Conservation (phyloP, 2,113 vertebrate species). For the Saguinus midas region DNA sequence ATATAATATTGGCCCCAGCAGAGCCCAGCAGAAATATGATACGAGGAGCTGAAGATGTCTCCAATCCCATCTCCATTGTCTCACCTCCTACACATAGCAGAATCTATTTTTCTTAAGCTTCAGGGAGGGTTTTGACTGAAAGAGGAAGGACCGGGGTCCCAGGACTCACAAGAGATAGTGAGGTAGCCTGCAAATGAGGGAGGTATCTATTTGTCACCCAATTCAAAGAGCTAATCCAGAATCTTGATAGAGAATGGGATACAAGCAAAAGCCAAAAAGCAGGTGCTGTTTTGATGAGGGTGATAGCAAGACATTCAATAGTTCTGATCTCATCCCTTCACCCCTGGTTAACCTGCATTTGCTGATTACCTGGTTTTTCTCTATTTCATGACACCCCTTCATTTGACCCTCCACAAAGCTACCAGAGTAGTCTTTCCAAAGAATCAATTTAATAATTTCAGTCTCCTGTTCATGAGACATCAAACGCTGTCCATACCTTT, state of each 20-base stretch:
- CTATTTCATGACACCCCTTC: not conserved
- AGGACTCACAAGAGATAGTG: not conserved
- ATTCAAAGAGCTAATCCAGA: not conserved
- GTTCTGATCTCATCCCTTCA: not conserved
- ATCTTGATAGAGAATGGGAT: not conserved
- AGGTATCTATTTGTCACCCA: not conserved
- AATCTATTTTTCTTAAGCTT: not conserved
- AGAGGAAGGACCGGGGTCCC: not conserved
- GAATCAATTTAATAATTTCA: not conserved
- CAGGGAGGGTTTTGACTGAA: not conserved
- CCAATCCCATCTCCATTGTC: not conserved
- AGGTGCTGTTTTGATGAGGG: not conserved
- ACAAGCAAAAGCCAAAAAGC: not conserved
- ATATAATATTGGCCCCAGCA: not conserved
- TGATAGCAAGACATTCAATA: not conserved
- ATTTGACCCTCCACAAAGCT: not conserved
- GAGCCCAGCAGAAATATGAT: not conserved
- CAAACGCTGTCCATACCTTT: not conserved
- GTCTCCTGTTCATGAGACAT: not conserved
- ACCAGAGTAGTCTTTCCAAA: constrained; percentile 25
- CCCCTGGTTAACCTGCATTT: not conserved
- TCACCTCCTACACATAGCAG: not conserved
- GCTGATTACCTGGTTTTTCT: not conserved
- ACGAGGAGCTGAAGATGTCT: not conserved
- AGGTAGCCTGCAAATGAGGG: not conserved